Evolutionary conservation across 2,797 vertebrate genomes (phyloP).

Genomic region (Rhodeus uyekii): DNA sequence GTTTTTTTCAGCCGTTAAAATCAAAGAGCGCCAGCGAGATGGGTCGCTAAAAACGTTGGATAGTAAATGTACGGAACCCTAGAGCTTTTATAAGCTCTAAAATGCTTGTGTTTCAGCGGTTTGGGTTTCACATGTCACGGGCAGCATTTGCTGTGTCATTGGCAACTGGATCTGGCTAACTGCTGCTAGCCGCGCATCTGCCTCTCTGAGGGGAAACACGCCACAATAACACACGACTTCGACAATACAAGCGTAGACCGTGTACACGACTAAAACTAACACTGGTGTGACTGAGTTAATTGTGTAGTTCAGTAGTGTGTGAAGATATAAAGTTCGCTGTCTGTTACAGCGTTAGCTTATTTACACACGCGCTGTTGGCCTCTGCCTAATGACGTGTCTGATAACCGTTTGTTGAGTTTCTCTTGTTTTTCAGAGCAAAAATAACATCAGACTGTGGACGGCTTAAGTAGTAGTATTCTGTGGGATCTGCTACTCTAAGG

Average conservation of each 20-base stretch:
- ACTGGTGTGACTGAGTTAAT: background rate
- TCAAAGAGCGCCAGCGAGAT: background rate
- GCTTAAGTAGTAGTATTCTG: background rate
- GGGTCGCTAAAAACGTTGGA: background rate
- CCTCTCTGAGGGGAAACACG: background rate
- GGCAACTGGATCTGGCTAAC: conserved; percentile 62
- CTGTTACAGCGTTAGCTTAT: conserved; percentile 12
- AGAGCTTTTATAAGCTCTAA: background rate
- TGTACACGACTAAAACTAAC: background rate
- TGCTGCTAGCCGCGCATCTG: conserved; percentile 55
- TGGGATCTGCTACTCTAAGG: background rate
- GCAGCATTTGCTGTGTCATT: conserved; percentile 84
- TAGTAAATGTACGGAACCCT: background rate
- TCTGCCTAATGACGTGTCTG: background rate
- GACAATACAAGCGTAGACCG: no score
- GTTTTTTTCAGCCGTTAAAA: background rate
- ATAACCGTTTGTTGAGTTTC: no score
- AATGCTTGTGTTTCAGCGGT: background rate
- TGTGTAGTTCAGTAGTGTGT: background rate
- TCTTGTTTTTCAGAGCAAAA: background rate
- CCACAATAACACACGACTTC: background rate
- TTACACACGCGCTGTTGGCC: conserved; percentile 5
- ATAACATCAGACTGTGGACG: accelerated
- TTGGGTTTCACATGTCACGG: conserved; percentile 7
- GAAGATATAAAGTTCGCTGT: background rate